Conservation (phyloP, 2,888 invertebrate genomes). For the Microctonus aethiopoides region DNA sequence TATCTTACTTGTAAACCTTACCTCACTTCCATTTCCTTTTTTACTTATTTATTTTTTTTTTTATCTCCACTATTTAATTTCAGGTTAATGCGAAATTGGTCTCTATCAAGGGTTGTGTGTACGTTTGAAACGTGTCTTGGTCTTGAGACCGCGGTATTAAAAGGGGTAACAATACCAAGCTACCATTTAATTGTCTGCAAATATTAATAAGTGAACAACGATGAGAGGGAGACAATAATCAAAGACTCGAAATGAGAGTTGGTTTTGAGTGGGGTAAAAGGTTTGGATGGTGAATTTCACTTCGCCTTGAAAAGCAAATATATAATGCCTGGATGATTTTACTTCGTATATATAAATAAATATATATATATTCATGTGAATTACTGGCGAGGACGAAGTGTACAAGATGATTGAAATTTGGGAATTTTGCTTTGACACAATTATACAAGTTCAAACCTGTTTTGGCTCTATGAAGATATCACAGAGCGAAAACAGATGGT, state of each 20-base stretch:
- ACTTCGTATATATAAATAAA: constrained; percentile 35
- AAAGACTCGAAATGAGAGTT: constrained; percentile 52
- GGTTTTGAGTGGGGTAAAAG: neutral
- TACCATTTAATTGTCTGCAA: constrained; percentile 65
- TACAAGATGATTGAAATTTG: constrained; percentile 64
- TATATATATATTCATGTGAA: neutral
- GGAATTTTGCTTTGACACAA: constrained; percentile 66
- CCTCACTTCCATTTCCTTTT: neutral
- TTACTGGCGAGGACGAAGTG: constrained; percentile 34
- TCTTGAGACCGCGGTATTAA: constrained; percentile 57
- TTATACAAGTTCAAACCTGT: constrained; percentile 54
- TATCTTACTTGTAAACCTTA: neutral
- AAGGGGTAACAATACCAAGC: constrained; percentile 52
- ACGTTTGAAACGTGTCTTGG: constrained; percentile 57
- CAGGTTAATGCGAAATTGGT: constrained; percentile 37
- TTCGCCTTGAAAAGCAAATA: constrained; percentile 64
- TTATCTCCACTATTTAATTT: constrained; percentile 65
- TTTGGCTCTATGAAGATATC: constrained; percentile 21
- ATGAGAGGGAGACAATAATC: constrained; percentile 43
- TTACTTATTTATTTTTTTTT: constrained; percentile 22
- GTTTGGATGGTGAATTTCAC: constrained; percentile 47
- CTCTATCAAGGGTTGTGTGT: constrained; percentile 38
- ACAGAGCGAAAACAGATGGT: constrained; percentile 3
- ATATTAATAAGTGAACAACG: constrained; percentile 63
- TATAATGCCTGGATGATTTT: constrained; percentile 66